Conservation (phyloP, 1,140 invertebrate genomes). For the Drosophila leontia region DNA sequence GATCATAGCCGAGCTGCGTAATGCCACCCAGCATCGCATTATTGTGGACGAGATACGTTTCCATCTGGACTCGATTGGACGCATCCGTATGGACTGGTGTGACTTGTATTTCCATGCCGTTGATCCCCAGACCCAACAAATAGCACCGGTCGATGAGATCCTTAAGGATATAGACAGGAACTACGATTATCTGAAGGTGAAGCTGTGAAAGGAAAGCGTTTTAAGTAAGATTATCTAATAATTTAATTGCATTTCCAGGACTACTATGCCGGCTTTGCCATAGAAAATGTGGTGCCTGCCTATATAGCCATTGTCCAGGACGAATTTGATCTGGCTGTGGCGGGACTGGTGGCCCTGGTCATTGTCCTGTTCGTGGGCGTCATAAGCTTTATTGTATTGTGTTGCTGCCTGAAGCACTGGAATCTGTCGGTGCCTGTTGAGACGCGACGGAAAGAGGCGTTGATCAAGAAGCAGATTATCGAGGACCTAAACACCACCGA, state of each 20-base stretch:
- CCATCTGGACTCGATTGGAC: slow-evolving; percentile 89
- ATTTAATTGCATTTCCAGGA: slow-evolving; percentile 50
- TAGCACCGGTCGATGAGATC: slow-evolving; percentile 91
- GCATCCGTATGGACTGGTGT: slow-evolving; percentile 91
- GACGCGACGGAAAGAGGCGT: slow-evolving; percentile 88
- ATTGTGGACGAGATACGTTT: slow-evolving; percentile 92
- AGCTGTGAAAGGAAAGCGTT: rapidly evolving
- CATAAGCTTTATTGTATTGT: slow-evolving; percentile 94
- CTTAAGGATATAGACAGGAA: slow-evolving; percentile 94
- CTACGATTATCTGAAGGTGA: slow-evolving; percentile 91
- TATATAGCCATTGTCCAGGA: slow-evolving; percentile 88
- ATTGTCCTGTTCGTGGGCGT: slow-evolving; percentile 94
- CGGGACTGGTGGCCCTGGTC: slow-evolving; percentile 93
- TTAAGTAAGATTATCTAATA: background rate
- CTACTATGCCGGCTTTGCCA: slow-evolving; percentile 89
- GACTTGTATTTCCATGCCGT: slow-evolving; percentile 95
- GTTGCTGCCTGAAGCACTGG: slow-evolving; percentile 94
- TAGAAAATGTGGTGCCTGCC: slow-evolving; percentile 92
- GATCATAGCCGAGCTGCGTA: slow-evolving; percentile 89
- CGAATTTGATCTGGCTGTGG: slow-evolving; percentile 93
- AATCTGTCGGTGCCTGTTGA: slow-evolving; percentile 87
- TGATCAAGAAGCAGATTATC: slow-evolving; percentile 93
- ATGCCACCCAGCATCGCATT: slow-evolving; percentile 91
- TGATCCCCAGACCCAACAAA: slow-evolving; percentile 90
- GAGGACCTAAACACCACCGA: slow-evolving; percentile 95